phyloP scores from a whole-genome alignment of 1,140 invertebrate species.

The Chrysomallon squamiferum region DNA sequence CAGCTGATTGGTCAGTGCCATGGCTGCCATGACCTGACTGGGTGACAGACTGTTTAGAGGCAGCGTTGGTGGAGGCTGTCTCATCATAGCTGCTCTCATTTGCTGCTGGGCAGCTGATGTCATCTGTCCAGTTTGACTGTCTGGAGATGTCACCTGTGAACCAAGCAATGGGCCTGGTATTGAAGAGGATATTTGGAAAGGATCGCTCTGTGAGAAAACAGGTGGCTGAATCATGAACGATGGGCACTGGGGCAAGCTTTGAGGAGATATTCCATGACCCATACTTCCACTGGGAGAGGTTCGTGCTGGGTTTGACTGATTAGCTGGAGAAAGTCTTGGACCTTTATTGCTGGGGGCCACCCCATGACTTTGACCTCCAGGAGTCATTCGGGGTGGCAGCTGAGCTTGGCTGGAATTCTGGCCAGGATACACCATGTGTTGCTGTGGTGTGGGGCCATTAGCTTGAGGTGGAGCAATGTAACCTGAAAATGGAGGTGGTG shows the following conservation, averaged over 20 bases:
- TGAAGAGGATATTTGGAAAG: background rate
- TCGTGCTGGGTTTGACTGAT: too few species aligned
- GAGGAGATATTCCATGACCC: background rate
- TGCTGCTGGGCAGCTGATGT: conserved; percentile 1
- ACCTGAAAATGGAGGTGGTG: background rate
- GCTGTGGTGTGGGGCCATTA: background rate
- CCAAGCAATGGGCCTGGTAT: background rate
- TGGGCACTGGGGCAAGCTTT: background rate
- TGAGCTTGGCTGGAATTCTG: too few species aligned
- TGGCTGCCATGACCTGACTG: background rate
- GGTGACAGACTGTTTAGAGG: background rate
- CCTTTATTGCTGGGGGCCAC: too few species aligned
- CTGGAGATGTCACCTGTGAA: background rate
- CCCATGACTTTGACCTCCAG: too few species aligned
- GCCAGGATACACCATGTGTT: background rate
- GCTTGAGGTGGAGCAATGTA: background rate
- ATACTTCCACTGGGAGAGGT: too few species aligned
- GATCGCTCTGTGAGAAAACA: background rate
- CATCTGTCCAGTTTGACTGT: background rate
- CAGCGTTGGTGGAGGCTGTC: background rate
- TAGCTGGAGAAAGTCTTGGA: too few species aligned
- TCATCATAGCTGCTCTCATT: background rate
- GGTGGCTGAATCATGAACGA: background rate
- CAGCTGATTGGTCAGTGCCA: conserved; percentile 1
- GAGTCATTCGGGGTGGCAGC: too few species aligned